These are phyloP conservation scores for Macrophya annulata DNA, from an alignment of 2,888 invertebrate genomes.

Conservation along the genomic window DNA sequence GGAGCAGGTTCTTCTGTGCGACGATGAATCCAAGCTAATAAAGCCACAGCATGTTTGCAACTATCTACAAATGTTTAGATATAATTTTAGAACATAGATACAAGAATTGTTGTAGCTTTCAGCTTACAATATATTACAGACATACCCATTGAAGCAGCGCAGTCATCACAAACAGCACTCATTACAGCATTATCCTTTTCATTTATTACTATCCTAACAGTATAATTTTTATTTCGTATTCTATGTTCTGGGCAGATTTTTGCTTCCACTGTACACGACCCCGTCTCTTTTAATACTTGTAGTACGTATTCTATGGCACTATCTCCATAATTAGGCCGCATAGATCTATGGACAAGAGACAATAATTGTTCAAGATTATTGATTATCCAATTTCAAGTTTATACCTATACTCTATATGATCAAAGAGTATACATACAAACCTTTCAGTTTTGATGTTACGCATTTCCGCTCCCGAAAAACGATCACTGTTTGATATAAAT, in stretches of 20 bases:
- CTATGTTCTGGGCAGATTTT: constrained; percentile 58
- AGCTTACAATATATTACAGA: constrained; percentile 20
- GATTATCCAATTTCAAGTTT: constrained; percentile 28
- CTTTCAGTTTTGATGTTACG: constrained; percentile 28
- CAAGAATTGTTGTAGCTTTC: constrained; percentile 26
- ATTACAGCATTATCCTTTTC: constrained; percentile 53
- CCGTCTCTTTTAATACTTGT: constrained; percentile 46
- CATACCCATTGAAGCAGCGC: constrained; percentile 54
- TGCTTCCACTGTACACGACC: constrained; percentile 52
- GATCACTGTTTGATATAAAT: constrained; percentile 21
- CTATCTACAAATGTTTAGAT: constrained; percentile 43
- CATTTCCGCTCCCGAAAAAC: constrained; percentile 28
- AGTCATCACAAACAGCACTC: constrained; percentile 55
- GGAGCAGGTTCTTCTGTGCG: constrained; percentile 55
- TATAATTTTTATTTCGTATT: constrained; percentile 55
- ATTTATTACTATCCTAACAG: constrained; percentile 52
- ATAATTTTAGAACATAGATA: constrained; percentile 27
- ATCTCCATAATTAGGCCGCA: constrained; percentile 57
- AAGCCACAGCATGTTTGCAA: constrained; percentile 58
- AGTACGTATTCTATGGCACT: constrained; percentile 57
- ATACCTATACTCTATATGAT: constrained; percentile 16
- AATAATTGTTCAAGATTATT: constrained; percentile 11
- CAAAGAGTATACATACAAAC: constrained; percentile 10
- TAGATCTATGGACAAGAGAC: constrained; percentile 48
- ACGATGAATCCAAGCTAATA: constrained; percentile 57